A percentile compares a stretch with the other conserved stretches of the same genome.
phyloP scores from a whole-genome alignment of 1,140 invertebrate species.

The Drosophila chauvacae region DNA sequence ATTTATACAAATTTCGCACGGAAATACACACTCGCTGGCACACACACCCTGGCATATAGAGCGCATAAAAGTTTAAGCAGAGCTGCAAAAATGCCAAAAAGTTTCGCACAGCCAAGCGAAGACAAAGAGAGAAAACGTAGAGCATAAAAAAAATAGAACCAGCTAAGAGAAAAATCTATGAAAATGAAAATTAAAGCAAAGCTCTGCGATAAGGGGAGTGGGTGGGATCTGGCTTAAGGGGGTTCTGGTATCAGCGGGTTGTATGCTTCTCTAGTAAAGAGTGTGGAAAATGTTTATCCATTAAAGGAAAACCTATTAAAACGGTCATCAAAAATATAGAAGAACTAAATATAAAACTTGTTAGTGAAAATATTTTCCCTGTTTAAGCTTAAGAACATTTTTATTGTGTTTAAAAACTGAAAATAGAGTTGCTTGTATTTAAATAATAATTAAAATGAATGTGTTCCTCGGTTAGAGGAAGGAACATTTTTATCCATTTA shows the following conservation, averaged over 20 bases:
- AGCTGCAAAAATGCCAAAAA: slow-evolving; percentile 80
- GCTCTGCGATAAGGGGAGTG: slow-evolving; percentile 17
- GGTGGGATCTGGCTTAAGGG: neutral
- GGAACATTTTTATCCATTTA: too few relatives aligned
- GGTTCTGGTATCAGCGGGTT: slow-evolving; percentile 5
- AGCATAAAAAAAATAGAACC: slow-evolving; percentile 21
- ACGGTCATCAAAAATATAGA: neutral
- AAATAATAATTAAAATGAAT: too few relatives aligned
- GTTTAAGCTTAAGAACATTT: too few relatives aligned
- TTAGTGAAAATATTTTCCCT: too few relatives aligned
- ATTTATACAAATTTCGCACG: slow-evolving; percentile 81
- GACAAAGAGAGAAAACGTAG: slow-evolving; percentile 51
- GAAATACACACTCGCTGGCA: slow-evolving; percentile 60
- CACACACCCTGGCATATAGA: slow-evolving; percentile 33
- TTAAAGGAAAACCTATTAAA: neutral
- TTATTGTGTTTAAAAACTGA: too few relatives aligned
- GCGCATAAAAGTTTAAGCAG: slow-evolving; percentile 81
- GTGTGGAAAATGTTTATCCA: neutral
- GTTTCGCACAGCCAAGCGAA: slow-evolving; percentile 70
- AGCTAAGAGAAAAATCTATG: slow-evolving; percentile 74
- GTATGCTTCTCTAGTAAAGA: neutral
- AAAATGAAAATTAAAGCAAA: slow-evolving; percentile 80
- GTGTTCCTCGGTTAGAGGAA: too few relatives aligned
- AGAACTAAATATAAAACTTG: too few relatives aligned
- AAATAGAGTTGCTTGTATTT: too few relatives aligned